Conservation (phyloP, 2,888 invertebrate species). For the Poecilus cupreus region DNA sequence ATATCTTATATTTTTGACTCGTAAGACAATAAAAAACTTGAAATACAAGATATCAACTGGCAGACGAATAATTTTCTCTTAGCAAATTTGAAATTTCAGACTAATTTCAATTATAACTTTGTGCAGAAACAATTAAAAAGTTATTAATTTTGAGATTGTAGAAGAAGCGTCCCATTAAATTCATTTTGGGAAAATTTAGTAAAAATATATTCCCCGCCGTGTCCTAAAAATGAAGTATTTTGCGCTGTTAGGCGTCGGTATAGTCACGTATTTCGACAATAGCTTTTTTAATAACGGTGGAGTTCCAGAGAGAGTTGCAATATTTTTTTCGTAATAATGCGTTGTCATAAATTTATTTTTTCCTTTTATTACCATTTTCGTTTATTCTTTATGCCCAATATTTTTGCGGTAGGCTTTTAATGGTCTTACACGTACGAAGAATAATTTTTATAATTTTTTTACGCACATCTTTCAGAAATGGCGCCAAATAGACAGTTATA, state of each 20-base stretch:
- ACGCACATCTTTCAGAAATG: neutral
- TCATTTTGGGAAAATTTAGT: slow-evolving; percentile 27
- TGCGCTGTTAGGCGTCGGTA: neutral
- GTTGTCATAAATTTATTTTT: slow-evolving; percentile 44
- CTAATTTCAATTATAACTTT: neutral
- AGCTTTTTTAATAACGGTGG: slow-evolving; percentile 43
- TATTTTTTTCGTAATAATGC: slow-evolving; percentile 41
- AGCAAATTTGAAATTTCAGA: no score
- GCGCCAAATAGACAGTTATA: no score
- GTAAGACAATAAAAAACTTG: no score
- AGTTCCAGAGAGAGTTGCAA: slow-evolving; percentile 28
- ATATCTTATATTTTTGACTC: no score
- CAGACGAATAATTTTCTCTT: no score
- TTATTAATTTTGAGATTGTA: neutral
- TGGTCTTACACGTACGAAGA: slow-evolving; percentile 19
- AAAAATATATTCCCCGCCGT: slow-evolving; percentile 2
- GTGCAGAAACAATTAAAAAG: neutral
- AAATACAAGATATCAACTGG: no score
- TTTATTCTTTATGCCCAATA: slow-evolving; percentile 32
- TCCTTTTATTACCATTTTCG: slow-evolving; percentile 30
- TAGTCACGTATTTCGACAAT: slow-evolving; percentile 44
- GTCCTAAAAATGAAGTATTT: slow-evolving; percentile 30
- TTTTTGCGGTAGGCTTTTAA: slow-evolving; percentile 35
- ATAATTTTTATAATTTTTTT: slow-evolving; percentile 35
- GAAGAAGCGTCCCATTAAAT: neutral